These are phyloP conservation scores for Alca torda DNA, from an alignment of 2,797 vertebrate genomes.

Conservation along the genomic window DNA sequence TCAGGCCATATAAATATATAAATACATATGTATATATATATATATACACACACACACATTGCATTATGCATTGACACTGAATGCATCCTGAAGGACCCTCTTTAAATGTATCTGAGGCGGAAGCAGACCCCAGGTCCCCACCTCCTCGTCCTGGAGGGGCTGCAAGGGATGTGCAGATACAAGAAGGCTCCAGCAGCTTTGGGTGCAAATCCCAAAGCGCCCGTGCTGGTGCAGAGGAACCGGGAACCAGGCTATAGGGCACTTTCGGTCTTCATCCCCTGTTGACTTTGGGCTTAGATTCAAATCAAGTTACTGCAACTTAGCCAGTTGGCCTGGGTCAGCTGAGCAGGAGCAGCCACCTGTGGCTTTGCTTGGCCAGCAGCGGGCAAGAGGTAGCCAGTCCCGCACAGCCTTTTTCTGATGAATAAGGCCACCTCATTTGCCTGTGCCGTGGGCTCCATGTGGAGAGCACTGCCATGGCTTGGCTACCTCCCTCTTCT, in stretches of 20 bases:
- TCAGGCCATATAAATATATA: neutral
- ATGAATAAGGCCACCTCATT: neutral
- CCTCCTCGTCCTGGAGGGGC: neutral
- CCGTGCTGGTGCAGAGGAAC: neutral
- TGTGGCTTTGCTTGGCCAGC: neutral
- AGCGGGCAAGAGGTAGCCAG: rapidly evolving
- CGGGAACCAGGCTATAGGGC: rapidly evolving
- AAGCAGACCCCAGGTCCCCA: rapidly evolving
- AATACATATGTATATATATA: rapidly evolving
- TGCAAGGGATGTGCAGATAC: neutral
- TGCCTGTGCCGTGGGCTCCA: rapidly evolving
- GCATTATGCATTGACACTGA: neutral
- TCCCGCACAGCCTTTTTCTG: neutral
- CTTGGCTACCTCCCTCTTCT: neutral
- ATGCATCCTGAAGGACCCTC: neutral
- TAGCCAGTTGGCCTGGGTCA: neutral
- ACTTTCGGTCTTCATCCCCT: neutral
- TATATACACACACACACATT: rapidly evolving
- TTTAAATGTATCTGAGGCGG: neutral
- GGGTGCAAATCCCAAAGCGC: neutral
- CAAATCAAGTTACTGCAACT: neutral
- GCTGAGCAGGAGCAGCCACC: neutral
- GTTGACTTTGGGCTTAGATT: neutral
- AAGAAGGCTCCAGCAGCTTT: neutral
- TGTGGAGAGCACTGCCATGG: rapidly evolving